Evolutionary conservation across 2,888 invertebrate species (phyloP), one percentile per base, ranked within the genome.

Genomic region (Brenthis hecate): DNA sequence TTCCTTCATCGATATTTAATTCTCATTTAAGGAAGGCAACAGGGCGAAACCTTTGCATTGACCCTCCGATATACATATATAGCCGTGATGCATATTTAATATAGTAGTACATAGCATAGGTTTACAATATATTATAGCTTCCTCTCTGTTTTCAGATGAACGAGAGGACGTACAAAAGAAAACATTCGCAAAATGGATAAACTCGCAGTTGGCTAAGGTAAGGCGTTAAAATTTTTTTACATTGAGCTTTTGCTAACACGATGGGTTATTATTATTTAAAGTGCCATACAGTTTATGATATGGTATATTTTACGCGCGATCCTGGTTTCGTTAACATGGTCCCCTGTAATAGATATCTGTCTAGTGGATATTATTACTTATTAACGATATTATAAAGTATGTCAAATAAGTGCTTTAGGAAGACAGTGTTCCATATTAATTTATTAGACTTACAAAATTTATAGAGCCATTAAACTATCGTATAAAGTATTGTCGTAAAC

Each of bases 81-180:
- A 47, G 14, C 50, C 63, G 62, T 57, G 63, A 43, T 60, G 57
- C 28, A 53, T 60, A 23, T 23, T 36, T 47, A 54, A 58, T 51
- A 28, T 43, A 8, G 11, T 28, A 47, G 6, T 32, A 32, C 43
- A 11, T 62, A 36, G 14, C 16, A 62, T 51, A 2, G 48, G 32
- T 28, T 56, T 56, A 43, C 50, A 14, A 55, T 32, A 51, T 56
- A 47, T 53, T 36, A 61, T 65, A 43, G 11, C 36, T 48, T n/a
- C 60, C 57, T 61, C 13, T 61, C 58, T 73, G 80, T 79, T 95
- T 94, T 16, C 94, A 98, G 98, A 98, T 93, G 98, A 98, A 88
- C 94, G 98, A 78, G 97, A 98, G 89, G 98, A 98, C 87, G 96
- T 98, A 68, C 98, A 98, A 88, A 98, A 98, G 94, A 98, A 97